phyloP scores from a whole-genome alignment of 2,797 vertebrate genomes.

The Gambusia yucatana region DNA sequence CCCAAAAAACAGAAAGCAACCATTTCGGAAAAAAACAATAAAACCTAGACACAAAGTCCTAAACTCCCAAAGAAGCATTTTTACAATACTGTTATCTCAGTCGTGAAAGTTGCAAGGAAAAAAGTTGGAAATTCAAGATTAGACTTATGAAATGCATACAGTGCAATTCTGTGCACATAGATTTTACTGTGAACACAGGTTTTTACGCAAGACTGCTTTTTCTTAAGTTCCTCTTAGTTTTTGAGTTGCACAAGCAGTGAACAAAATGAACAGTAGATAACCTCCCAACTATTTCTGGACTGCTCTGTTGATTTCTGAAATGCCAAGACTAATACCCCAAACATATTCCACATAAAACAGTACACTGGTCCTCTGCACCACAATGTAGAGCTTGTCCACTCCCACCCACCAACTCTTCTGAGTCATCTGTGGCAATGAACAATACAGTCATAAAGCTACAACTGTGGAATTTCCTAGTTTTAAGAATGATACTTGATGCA shows the following conservation, averaged over 20 bases:
- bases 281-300: neutral
- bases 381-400: slow-evolving; percentile 31
- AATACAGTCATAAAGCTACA: neutral
- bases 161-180: neutral
- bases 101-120: neutral
- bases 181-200: neutral
- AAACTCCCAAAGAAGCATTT: neutral
- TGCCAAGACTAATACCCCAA: neutral
- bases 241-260: slow-evolving; percentile 11
- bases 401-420: slow-evolving; percentile 15
- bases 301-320: neutral
- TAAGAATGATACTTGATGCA: slow-evolving; percentile 10
- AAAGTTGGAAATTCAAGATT: slow-evolving; percentile 1
- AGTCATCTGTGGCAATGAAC: slow-evolving; percentile 51
- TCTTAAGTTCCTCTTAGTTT: slow-evolving; percentile 19
- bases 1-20: neutral
- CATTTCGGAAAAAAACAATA: neutral
- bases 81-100: neutral
- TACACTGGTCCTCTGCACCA: slow-evolving; percentile 1
- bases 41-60: neutral
- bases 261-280: neutral
- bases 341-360: neutral
- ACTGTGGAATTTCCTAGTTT: slow-evolving; percentile 26
- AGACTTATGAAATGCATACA: slow-evolving; percentile 3
- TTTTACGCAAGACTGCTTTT: slow-evolving; percentile 24